A percentile compares a stretch with the other conserved stretches of the same genome.
Evolutionary conservation across 2,888 invertebrate genomes (phyloP).

Genomic region (Lordiphosa fenestrarum): DNA sequence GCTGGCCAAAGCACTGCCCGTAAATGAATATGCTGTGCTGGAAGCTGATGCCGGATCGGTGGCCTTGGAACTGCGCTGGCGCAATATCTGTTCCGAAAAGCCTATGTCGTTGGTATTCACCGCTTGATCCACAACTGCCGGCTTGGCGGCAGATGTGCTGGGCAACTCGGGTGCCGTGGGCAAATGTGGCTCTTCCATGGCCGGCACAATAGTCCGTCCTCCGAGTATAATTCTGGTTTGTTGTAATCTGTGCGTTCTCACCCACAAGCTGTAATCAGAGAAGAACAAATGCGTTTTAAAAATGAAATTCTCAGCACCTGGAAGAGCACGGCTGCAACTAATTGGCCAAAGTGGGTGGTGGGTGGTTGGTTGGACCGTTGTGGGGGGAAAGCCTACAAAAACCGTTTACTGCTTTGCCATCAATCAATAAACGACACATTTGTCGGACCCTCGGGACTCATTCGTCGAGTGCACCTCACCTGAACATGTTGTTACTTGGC

Average conservation of each 20-base stretch:
- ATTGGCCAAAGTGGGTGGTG: constrained; percentile 1
- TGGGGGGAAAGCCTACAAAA: constrained; percentile 33
- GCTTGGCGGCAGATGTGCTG: constrained; percentile 31
- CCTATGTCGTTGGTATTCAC: constrained; percentile 44
- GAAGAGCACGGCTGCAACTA: constrained; percentile 4
- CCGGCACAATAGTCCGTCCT: constrained; percentile 1
- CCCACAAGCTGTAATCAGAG: neutral
- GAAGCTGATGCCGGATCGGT: constrained; percentile 31
- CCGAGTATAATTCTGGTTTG: neutral
- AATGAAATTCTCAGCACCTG: neutral
- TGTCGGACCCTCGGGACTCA: neutral
- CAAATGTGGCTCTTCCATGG: constrained; percentile 50
- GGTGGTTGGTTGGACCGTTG: neutral
- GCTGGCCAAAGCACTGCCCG: constrained; percentile 64
- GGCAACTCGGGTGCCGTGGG: constrained; percentile 46
- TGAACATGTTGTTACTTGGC: too few species aligned
- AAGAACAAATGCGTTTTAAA: neutral
- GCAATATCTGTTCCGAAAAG: constrained; percentile 34
- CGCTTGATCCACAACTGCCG: neutral
- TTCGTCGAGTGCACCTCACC: too few species aligned
- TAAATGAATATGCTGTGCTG: constrained; percentile 67
- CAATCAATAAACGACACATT: constrained; percentile 39
- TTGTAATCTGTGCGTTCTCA: neutral
- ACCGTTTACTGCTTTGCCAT: neutral
- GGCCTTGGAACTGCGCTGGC: constrained; percentile 23